phyloP scores from a whole-genome alignment of 35 echinoderm and acorn worm genomes.

The Stichopus chloronotus region DNA sequence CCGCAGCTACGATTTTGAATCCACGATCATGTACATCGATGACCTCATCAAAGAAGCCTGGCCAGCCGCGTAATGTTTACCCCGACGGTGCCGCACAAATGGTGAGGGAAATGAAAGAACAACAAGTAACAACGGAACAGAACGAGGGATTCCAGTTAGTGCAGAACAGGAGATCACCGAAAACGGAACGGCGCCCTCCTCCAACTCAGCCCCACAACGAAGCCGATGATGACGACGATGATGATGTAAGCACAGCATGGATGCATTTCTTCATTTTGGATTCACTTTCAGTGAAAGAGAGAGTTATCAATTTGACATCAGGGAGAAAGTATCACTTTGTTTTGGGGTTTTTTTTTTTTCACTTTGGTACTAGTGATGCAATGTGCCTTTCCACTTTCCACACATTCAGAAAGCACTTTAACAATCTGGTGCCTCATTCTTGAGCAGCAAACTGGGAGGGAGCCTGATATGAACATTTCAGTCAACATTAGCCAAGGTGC shows the following conservation, averaged over 20 bases:
- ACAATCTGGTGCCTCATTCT: too few species aligned
- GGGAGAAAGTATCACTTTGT: too few species aligned
- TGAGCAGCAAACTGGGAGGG: too few species aligned
- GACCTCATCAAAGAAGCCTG: background rate
- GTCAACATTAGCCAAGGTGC: too few species aligned
- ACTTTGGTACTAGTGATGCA: too few species aligned
- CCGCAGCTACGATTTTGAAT: background rate
- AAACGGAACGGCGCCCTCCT: background rate
- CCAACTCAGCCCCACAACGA: background rate
- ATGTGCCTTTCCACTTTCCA: too few species aligned
- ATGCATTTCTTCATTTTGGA: too few species aligned
- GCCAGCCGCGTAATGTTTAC: background rate
- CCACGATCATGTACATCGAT: background rate
- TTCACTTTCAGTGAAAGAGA: too few species aligned
- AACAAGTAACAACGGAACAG: background rate
- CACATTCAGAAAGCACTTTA: too few species aligned
- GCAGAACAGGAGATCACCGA: background rate
- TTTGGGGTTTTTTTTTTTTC: too few species aligned
- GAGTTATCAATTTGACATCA: too few species aligned
- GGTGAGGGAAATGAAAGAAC: background rate
- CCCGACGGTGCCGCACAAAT: background rate
- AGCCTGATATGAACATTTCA: too few species aligned
- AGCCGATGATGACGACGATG: background rate
- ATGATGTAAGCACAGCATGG: background rate
- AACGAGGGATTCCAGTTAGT: background rate